A percentile compares a stretch with the other conserved stretches of the same genome.
Evolutionary conservation across 1,140 invertebrate genomes (phyloP).

Genomic region (Procambarus virginalis): DNA sequence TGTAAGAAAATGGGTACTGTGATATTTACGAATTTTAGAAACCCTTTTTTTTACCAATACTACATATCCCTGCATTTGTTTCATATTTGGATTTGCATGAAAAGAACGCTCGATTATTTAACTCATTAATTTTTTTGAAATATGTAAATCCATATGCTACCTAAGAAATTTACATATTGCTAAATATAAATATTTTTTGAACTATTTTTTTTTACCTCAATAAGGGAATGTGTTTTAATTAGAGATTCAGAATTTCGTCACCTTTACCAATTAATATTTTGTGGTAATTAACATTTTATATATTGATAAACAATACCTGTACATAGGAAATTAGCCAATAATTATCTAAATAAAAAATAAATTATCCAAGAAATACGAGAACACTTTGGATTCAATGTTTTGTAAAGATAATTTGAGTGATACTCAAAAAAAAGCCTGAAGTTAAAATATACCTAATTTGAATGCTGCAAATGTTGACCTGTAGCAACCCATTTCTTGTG

Average conservation of each 20-base stretch:
- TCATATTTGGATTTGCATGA: not conserved
- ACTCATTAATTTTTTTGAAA: not conserved
- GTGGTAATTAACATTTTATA: constrained; percentile 7
- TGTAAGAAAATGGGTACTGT: not conserved
- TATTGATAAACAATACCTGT: not conserved
- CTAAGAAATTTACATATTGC: not conserved
- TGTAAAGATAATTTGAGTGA: not conserved
- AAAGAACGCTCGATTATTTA: not conserved
- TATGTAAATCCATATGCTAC: not conserved
- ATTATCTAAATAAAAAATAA: not conserved
- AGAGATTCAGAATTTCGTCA: not conserved
- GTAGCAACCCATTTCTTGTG: not conserved
- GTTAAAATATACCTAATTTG: not conserved
- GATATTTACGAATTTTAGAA: not conserved
- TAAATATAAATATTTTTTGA: not conserved
- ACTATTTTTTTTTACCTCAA: not conserved
- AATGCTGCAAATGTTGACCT: not conserved
- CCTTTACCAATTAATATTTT: not conserved
- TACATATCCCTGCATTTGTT: not conserved
- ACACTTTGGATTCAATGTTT: not conserved
- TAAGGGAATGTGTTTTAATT: not conserved
- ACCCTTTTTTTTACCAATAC: not conserved
- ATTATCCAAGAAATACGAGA: not conserved
- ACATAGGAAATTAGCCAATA: not conserved
- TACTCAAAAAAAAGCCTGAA: not conserved